Base-by-base conservation (phyloP, 2,113 vertebrate species). In the Microtus richardsoni region DNA sequence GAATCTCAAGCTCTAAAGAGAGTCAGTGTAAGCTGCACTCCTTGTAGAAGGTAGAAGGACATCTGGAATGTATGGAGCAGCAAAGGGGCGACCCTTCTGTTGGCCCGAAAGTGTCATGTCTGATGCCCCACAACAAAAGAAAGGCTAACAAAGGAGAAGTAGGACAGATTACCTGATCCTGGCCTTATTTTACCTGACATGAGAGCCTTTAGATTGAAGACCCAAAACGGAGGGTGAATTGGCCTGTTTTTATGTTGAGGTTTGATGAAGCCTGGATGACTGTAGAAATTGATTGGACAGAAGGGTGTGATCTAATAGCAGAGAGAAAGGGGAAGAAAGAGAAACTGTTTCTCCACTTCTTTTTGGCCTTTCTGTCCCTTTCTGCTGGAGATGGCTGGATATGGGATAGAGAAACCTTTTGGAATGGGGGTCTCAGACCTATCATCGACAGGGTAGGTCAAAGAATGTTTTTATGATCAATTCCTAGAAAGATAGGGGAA, bases 21-120 rank as follows among this genome's bases (percentile, higher is more conserved):
- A 88, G n/a, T 88, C 39, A 82, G 41, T 68, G 80, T 83, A 54
- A 60, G 36, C 41, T 70, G 82, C 28, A 64, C 79, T 93, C 10
- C 7, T 93, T 90, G 26, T 77, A 87, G 92, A 64, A 91, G 19
- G 80, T 86, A 88, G 73, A 78, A 91, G 91, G 74, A 47, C 89
- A 17, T 73, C 47, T 74, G 9, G 68, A 77, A 10, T 80, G 47
- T 88, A 44, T 88, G 79, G 47, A 60, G 3, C 77, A 66, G 26
- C 33, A 89, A 83, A 52, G 36, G 26, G 13, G 3, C 1, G 3
- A 5, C 14, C 44, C 16, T 26, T 89, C 21, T 74, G 44, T 21
- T 66, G 5, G 3, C 54, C 39, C 9, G 68, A 28, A 66, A n/a
- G 16, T 30, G 16, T 33, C 22, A 3, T 58, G 3, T 62, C 80